phyloP scores from a whole-genome alignment of 2,113 vertebrate genomes.

The Cynocephalus volans region DNA sequence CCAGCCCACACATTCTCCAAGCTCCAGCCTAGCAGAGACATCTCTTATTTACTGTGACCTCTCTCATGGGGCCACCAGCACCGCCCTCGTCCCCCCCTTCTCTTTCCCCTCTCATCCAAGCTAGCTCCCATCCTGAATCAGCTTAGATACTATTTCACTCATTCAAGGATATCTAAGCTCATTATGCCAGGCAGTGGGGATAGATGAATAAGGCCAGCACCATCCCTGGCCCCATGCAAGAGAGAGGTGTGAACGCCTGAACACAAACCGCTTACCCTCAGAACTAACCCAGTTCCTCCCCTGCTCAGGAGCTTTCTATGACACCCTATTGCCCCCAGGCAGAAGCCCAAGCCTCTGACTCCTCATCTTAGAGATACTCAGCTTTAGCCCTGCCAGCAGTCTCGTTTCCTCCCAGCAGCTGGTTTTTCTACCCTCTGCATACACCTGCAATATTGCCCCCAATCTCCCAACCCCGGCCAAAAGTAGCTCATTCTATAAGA shows the following conservation, averaged over 20 bases:
- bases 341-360: neutral
- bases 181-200: neutral
- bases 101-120: too few relatives aligned
- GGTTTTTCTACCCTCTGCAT: neutral
- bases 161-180: too few relatives aligned
- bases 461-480: neutral
- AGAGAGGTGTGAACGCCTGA: too few relatives aligned
- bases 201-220: neutral
- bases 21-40: neutral
- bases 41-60: neutral
- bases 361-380: neutral
- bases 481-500: neutral
- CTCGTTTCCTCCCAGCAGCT: too few relatives aligned
- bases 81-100: too few relatives aligned
- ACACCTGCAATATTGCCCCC: neutral
- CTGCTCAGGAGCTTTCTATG: neutral
- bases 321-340: neutral
- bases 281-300: neutral
- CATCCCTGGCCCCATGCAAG: neutral
- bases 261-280: neutral
- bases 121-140: neutral
- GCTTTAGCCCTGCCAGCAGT: neutral
- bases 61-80: neutral
- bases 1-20: neutral
- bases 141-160: neutral